A percentile compares a stretch with the other conserved stretches of the same genome.
phyloP scores from a whole-genome alignment of 2,888 invertebrate species.

The Aplocera efformata region DNA sequence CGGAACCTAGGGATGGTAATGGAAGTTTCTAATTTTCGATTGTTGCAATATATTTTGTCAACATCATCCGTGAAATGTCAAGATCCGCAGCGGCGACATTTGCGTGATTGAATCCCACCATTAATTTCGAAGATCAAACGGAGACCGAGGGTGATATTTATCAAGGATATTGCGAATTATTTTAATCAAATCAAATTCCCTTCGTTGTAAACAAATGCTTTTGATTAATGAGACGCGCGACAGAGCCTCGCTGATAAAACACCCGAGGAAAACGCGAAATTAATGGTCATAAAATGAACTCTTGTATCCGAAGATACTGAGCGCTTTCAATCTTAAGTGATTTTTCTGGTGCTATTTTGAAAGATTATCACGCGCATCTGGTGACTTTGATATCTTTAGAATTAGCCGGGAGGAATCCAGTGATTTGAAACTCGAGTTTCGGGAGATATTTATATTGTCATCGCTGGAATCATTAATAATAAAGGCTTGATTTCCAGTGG shows the following conservation, averaged over 20 bases:
- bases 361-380: slow-evolving; percentile 73
- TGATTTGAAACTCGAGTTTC: slow-evolving; percentile 58
- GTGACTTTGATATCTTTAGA: slow-evolving; percentile 59
- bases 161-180: slow-evolving; percentile 81
- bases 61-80: slow-evolving; percentile 41
- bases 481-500: slow-evolving; percentile 76
- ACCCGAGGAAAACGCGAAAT: slow-evolving; percentile 77
- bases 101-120: slow-evolving; percentile 78
- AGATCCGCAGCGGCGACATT: slow-evolving; percentile 58
- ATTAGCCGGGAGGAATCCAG: slow-evolving; percentile 58
- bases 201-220: slow-evolving; percentile 81
- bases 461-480: slow-evolving; percentile 75
- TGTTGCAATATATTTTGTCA: slow-evolving; percentile 27
- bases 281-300: slow-evolving; percentile 81
- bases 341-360: slow-evolving; percentile 73
- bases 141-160: slow-evolving; percentile 80
- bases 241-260: slow-evolving; percentile 79
- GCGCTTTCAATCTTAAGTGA: slow-evolving; percentile 75
- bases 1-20: slow-evolving; percentile 11
- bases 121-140: slow-evolving; percentile 80
- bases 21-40: slow-evolving; percentile 11
- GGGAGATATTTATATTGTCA: slow-evolving; percentile 77
- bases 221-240: slow-evolving; percentile 81
- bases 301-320: slow-evolving; percentile 77
- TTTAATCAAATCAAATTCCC: slow-evolving; percentile 81